Conservation (phyloP, 2,888 invertebrate species). For the Heteropelma amictum region DNA sequence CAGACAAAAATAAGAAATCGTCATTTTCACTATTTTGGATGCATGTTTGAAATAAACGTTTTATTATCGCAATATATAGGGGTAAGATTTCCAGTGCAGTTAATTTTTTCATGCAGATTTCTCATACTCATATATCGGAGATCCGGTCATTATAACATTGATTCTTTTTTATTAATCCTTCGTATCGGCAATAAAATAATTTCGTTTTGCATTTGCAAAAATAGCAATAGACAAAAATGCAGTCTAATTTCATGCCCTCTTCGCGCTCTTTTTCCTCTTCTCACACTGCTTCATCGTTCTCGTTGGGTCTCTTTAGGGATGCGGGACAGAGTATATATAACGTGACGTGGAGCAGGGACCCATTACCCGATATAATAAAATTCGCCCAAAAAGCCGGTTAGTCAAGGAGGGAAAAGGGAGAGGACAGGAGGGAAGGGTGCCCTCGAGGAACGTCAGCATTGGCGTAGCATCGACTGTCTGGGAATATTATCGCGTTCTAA, state of each 20-base stretch:
- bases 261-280: background rate
- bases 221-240: conserved; percentile 8
- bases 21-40: too few relatives aligned
- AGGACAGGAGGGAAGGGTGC: conserved; percentile 36
- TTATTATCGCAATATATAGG: too few relatives aligned
- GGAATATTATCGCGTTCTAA: conserved; percentile 17
- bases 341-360: conserved; percentile 65
- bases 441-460: conserved; percentile 54
- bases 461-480: conserved; percentile 48
- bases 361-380: conserved; percentile 72
- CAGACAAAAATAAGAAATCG: conserved; percentile 59
- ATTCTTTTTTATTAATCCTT: too few relatives aligned
- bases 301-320: conserved; percentile 66
- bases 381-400: conserved; percentile 70
- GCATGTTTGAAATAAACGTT: too few relatives aligned
- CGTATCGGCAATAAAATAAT: conserved; percentile 28
- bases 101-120: background rate
- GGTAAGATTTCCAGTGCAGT: background rate
- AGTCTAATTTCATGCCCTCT: conserved; percentile 19
- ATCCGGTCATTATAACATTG: too few relatives aligned
- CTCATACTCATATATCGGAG: too few relatives aligned
- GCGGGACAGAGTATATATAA: conserved; percentile 58
- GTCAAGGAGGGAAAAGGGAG: conserved; percentile 51
- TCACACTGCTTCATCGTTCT: conserved; percentile 16
- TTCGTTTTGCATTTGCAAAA: conserved; percentile 17